A percentile compares a stretch with the other conserved stretches of the same genome.
These are phyloP conservation scores for Otolemur garnettii DNA, from an alignment of 2,113 vertebrate genomes.

Conservation along the genomic window DNA sequence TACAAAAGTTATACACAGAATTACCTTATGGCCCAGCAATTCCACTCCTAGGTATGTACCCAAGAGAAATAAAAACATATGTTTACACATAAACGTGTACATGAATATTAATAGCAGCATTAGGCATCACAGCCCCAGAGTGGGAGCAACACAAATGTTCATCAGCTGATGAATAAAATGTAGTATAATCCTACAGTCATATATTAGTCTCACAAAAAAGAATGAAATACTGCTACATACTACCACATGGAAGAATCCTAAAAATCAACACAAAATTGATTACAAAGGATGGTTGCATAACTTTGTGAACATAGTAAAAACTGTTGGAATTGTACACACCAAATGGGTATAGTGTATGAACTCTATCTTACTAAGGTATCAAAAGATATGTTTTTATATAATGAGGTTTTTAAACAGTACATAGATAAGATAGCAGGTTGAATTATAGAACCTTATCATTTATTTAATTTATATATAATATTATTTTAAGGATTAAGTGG, in stretches of 20 bases:
- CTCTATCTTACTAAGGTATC: not conserved
- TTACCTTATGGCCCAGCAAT: not conserved
- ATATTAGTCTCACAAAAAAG: not conserved
- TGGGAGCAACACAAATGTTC: not conserved
- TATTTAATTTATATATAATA: not conserved
- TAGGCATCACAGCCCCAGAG: not conserved
- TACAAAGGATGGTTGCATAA: not conserved
- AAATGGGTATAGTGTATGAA: not conserved
- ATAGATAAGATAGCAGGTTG: not conserved
- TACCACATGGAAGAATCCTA: not conserved
- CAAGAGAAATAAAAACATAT: not conserved
- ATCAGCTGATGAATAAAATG: not conserved
- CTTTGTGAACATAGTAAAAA: not conserved
- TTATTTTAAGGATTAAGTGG: not conserved
- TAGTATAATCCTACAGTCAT: not conserved
- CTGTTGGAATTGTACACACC: not conserved
- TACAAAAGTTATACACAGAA: not conserved
- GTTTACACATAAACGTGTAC: not conserved
- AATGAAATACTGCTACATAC: no score
- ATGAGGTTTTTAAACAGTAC: not conserved
- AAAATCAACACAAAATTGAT: not conserved
- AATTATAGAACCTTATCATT: not conserved
- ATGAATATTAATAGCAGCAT: not conserved
- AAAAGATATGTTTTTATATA: not conserved
- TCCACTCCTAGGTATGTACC: not conserved